Conservation (phyloP, 2,797 vertebrate genomes). For the Xenops minutus region DNA sequence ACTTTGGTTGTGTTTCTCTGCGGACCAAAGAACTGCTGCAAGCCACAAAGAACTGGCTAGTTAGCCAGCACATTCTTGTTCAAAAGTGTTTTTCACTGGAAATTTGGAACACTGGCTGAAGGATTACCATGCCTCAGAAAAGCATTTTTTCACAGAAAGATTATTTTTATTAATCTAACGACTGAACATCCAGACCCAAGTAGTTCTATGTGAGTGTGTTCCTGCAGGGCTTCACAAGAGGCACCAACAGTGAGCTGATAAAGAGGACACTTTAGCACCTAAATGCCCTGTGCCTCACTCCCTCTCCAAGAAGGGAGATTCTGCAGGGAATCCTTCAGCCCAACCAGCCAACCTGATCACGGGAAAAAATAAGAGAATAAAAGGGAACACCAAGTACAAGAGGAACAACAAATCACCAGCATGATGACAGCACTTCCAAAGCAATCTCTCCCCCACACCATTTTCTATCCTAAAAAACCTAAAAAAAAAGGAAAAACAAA, state of each 20-base stretch:
- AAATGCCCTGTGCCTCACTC: background rate
- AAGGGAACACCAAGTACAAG: background rate
- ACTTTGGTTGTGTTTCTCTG: background rate
- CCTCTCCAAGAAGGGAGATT: background rate
- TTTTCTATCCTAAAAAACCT: background rate
- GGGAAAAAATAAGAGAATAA: background rate
- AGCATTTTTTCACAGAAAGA: background rate
- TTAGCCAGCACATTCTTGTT: background rate
- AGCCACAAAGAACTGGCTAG: background rate
- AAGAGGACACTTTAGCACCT: background rate
- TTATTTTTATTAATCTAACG: background rate
- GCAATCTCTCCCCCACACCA: background rate
- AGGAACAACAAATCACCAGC: background rate
- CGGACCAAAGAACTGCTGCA: background rate
- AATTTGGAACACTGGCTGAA: constrained; percentile 20
- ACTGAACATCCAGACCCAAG: background rate
- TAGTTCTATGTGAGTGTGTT: background rate
- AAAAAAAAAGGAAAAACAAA: background rate
- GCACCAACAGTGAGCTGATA: background rate
- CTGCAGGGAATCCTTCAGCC: background rate
- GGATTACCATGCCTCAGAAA: constrained; percentile 4
- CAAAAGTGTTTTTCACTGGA: background rate
- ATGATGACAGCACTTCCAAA: background rate
- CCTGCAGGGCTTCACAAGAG: background rate
- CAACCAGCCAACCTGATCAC: background rate